These are phyloP conservation scores for Ailuropoda melanoleuca DNA, from an alignment of 2,113 vertebrate genomes.

Conservation along the genomic window DNA sequence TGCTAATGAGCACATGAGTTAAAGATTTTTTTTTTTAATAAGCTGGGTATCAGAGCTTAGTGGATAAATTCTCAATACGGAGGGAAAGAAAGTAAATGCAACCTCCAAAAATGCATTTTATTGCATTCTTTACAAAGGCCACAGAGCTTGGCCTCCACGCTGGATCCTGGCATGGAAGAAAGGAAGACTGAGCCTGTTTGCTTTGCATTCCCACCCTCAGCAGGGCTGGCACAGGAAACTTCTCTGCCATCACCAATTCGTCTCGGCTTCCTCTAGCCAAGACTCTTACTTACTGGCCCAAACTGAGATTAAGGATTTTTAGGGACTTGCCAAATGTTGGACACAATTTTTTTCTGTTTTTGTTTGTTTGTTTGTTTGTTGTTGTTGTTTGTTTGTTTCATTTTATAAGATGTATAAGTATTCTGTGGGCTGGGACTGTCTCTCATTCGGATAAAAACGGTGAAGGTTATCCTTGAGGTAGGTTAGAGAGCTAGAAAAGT, in stretches of 20 bases:
- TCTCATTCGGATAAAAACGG: not conserved
- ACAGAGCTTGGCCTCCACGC: not conserved
- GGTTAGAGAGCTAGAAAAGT: not conserved
- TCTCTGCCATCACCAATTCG: not conserved
- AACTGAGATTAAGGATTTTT: not conserved
- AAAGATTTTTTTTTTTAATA: not conserved
- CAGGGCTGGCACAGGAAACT: not conserved
- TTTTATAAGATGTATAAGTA: not conserved
- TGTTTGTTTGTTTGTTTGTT: not conserved
- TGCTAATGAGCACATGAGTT: no score
- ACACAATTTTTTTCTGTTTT: not conserved
- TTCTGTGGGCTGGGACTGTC: not conserved
- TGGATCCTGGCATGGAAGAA: accelerated
- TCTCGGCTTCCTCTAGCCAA: not conserved
- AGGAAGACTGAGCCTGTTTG: not conserved
- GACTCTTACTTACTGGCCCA: not conserved
- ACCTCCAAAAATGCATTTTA: not conserved
- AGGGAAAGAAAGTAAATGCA: not conserved
- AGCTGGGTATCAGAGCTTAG: not conserved
- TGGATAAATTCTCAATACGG: not conserved
- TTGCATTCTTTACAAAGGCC: not conserved
- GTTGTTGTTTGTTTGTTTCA: not conserved
- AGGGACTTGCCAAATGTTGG: not conserved
- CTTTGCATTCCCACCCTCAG: not conserved
- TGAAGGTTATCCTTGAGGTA: not conserved